These are phyloP conservation scores for Actinia equina DNA, from an alignment of 64 coral and sea anemone genomes.

Conservation along the genomic window DNA sequence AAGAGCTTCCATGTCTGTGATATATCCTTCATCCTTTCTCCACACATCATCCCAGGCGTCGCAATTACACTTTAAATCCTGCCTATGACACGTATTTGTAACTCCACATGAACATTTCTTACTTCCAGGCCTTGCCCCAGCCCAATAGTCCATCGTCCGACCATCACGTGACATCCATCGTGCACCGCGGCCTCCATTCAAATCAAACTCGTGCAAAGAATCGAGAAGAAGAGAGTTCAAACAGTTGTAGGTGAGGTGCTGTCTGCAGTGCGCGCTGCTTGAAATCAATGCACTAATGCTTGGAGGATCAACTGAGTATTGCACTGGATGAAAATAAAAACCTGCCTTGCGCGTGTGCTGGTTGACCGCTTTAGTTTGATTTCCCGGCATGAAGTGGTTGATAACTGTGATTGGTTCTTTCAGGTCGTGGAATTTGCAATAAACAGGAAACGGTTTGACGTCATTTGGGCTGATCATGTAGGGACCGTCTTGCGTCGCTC, in stretches of 20 bases:
- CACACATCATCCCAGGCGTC: slow-evolving; percentile 51
- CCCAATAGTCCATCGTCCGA: slow-evolving; percentile 80
- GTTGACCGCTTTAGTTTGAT: slow-evolving; percentile 29
- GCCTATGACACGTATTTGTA: slow-evolving; percentile 51
- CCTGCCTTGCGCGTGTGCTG: not conserved
- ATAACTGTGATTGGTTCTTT: slow-evolving; percentile 68
- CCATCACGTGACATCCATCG: slow-evolving; percentile 81
- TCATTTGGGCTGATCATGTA: slow-evolving; percentile 62
- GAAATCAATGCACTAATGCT: slow-evolving; percentile 61
- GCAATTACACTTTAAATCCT: slow-evolving; percentile 67
- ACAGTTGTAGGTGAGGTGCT: slow-evolving; percentile 75
- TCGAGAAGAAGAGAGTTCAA: slow-evolving; percentile 79
- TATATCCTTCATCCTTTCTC: slow-evolving; percentile 70
- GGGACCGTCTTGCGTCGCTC: slow-evolving; percentile 30
- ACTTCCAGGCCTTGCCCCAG: slow-evolving; percentile 66
- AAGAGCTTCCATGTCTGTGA: slow-evolving; percentile 39
- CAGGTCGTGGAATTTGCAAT: slow-evolving; percentile 60
- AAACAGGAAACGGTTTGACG: slow-evolving; percentile 51
- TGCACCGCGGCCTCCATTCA: slow-evolving; percentile 56
- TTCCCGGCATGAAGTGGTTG: slow-evolving; percentile 27
- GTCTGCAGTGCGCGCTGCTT: slow-evolving; percentile 61
- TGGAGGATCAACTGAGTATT: slow-evolving; percentile 16
- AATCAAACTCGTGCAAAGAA: slow-evolving; percentile 58
- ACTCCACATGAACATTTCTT: slow-evolving; percentile 79
- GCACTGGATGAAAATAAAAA: slow-evolving; percentile 51